Conservation (phyloP, 2,888 invertebrate species). For the Patella caerulea region DNA sequence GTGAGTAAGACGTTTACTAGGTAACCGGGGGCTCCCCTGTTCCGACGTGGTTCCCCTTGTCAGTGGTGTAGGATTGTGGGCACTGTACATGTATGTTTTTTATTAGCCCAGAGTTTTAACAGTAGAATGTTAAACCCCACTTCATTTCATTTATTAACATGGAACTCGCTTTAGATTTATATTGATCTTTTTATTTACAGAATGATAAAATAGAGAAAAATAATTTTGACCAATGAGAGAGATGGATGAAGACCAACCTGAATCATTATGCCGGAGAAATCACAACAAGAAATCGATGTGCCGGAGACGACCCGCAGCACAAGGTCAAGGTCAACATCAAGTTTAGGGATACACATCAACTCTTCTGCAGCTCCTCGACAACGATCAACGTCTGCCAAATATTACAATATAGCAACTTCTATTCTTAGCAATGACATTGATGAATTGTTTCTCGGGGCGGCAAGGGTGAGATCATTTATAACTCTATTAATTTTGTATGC, state of each 20-base stretch:
- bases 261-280: slow-evolving; percentile 22
- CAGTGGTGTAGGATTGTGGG: too few relatives aligned
- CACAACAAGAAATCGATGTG: slow-evolving; percentile 5
- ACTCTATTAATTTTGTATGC: not conserved
- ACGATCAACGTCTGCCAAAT: slow-evolving; percentile 39
- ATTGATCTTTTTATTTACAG: not conserved
- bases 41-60: too few relatives aligned
- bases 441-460: slow-evolving; percentile 60
- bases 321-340: slow-evolving; percentile 23
- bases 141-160: too few relatives aligned
- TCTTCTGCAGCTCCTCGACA: slow-evolving; percentile 2
- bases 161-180: too few relatives aligned
- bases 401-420: slow-evolving; percentile 63
- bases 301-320: not conserved
- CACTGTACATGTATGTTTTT: too few relatives aligned
- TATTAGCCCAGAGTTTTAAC: too few relatives aligned
- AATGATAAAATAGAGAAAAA: not conserved
- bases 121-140: too few relatives aligned
- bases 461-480: slow-evolving; percentile 49
- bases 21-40: too few relatives aligned
- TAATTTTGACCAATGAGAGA: not conserved
- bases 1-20: too few relatives aligned
- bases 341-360: slow-evolving; percentile 13
- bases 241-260: not conserved
- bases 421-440: slow-evolving; percentile 58